These are phyloP conservation scores for Microplitis demolitor DNA, from an alignment of 1,140 invertebrate genomes.

Conservation along the genomic window DNA sequence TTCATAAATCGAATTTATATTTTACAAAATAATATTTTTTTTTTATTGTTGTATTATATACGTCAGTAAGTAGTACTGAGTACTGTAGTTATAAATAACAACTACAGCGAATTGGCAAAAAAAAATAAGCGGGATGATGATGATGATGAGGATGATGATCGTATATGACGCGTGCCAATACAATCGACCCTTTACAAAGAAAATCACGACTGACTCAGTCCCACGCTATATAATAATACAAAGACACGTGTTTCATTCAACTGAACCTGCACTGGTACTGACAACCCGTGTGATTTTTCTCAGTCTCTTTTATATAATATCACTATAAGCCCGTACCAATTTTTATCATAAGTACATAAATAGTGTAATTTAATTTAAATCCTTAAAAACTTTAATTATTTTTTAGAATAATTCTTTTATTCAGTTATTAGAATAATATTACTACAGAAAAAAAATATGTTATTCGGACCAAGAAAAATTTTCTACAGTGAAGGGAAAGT, in stretches of 20 bases:
- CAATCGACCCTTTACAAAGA: conserved; percentile 15
- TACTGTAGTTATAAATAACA: not conserved
- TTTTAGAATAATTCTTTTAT: no score
- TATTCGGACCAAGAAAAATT: no score
- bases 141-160: no score
- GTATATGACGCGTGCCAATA: not conserved
- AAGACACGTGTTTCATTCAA: conserved; percentile 45
- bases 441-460: no score
- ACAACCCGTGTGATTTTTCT: conserved; percentile 47
- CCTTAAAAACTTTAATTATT: not conserved
- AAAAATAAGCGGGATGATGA: not conserved
- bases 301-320: not conserved
- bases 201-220: not conserved
- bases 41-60: no score
- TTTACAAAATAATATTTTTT: no score
- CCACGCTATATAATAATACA: not conserved
- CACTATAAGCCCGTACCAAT: conserved; percentile 21
- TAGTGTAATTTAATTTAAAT: no score
- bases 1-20: no score
- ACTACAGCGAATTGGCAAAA: not conserved
- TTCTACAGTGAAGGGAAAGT: no score
- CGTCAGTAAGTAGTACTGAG: no score
- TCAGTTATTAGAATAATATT: no score
- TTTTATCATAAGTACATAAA: not conserved
- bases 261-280: conserved; percentile 42